Percentiles rank a stretch among this genome's conserved stretches.
Conservation (phyloP, 2,888 invertebrate species). For the Coleophora flavipennella region DNA sequence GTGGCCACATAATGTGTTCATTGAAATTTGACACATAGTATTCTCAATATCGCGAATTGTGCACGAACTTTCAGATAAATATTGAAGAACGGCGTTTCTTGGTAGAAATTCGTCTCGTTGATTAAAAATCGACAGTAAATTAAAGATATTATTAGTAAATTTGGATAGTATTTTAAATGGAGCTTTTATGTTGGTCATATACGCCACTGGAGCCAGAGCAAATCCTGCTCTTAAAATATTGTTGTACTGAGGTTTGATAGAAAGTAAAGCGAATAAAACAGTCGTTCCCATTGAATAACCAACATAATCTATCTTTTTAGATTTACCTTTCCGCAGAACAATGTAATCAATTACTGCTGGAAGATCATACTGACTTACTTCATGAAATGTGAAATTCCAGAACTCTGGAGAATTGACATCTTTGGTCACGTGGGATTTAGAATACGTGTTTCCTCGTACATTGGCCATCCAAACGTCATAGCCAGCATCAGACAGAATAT, state of each 20-base stretch:
- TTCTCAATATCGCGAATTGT: not conserved
- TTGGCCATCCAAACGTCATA: not conserved
- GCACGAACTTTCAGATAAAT: not conserved
- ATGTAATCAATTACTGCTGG: not conserved
- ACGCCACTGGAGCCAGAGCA: not conserved
- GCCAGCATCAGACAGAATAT: not conserved
- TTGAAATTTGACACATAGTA: not conserved
- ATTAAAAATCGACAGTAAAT: not conserved
- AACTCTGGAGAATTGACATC: not conserved
- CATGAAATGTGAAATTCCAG: not conserved
- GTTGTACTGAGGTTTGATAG: not conserved
- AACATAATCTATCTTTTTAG: not conserved
- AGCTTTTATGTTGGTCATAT: not conserved
- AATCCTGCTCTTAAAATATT: not conserved
- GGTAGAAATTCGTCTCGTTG: not conserved
- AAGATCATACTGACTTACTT: not conserved
- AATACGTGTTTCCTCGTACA: not conserved
- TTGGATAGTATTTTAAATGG: not conserved
- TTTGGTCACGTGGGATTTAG: not conserved
- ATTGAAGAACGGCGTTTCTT: not conserved
- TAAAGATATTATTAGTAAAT: not conserved
- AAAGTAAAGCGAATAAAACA: not conserved
- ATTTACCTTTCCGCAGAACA: not conserved
- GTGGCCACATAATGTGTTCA: not conserved
- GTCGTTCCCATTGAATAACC: not conserved